Conservation (phyloP, 2,113 vertebrate genomes). For the Melanocharis versteri region DNA sequence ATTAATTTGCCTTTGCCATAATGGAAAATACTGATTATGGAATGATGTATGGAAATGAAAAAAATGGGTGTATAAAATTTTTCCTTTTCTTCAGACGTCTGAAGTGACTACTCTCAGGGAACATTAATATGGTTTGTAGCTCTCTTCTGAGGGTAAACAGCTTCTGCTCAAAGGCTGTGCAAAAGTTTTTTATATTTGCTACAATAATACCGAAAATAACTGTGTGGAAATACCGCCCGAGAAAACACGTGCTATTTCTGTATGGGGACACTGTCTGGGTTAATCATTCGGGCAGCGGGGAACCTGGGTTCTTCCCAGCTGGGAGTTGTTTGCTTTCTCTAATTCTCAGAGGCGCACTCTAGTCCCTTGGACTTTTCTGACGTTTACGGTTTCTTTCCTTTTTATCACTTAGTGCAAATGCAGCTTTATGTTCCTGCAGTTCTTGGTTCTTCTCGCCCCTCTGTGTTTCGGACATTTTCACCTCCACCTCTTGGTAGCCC, state of each 20-base stretch:
- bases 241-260: fast-evolving
- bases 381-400: fast-evolving
- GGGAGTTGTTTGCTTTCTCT: not conserved
- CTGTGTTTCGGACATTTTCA: not conserved
- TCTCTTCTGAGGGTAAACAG: not conserved
- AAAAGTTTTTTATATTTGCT: not conserved
- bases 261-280: fast-evolving
- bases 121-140: not conserved
- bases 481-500: fast-evolving
- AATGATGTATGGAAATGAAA: not conserved
- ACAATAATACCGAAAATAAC: not conserved
- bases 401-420: not conserved
- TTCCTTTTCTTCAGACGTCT: fast-evolving
- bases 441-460: fast-evolving
- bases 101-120: not conserved
- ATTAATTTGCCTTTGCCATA: not conserved
- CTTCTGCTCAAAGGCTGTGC: not conserved
- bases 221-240: too few species aligned
- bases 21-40: not conserved
- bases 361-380: not conserved
- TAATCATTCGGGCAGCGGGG: fast-evolving
- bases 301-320: not conserved
- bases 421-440: not conserved
- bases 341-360: not conserved
- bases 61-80: fast-evolving